Evolutionary conservation across 2,888 invertebrate genomes (phyloP), one percentile per base, ranked within the genome.

Genomic region (Pristionchus entomophagus): DNA sequence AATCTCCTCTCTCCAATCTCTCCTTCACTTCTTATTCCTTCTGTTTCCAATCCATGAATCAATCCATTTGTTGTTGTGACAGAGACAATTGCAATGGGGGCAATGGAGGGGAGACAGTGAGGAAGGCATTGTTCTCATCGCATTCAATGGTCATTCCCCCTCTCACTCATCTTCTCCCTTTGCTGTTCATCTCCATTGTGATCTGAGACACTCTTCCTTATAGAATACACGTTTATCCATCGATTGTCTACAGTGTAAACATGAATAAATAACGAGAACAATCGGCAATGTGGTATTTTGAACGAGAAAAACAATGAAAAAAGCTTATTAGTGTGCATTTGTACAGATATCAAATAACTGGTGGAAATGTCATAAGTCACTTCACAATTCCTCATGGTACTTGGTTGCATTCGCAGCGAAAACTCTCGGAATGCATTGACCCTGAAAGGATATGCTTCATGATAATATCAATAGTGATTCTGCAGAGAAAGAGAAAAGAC

Each of bases 341-440:
- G 73, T 73, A 73, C 73, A 73, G 73, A 73, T 73, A 73, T 41
- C n/a, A n/a, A n/a, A n/a, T n/a, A 1, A n/a, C 12, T 45, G 73
- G 41, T 38, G 19, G 22, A 26, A 19, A 35, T 26, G n/a, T n/a
- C n/a, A 41, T 12, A 41, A n/a, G 41, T 3, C 19, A 32, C 1
- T 73, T 45, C 41, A 73, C 73, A 73, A 73, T 73, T 73, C 73
- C 17, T 73, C 73, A 0, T 45, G 73, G n/a, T 41, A 38, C 38
- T 35, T 73, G 10, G 73, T 73, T 26, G n/a, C 73, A 26, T 69
- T 69, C 22, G 69, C 69, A 22, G 38, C 38, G 41, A 38, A 69
- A 10, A 69, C 69, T n/a, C 38, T 29, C 4, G 69, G 69, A 38
- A 69, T 69, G 41, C 69, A 69, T 10, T 69, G 69, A n/a, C 69